Evolutionary conservation across 2,888 invertebrate genomes (phyloP).

Genomic region (Litoditis marina): DNA sequence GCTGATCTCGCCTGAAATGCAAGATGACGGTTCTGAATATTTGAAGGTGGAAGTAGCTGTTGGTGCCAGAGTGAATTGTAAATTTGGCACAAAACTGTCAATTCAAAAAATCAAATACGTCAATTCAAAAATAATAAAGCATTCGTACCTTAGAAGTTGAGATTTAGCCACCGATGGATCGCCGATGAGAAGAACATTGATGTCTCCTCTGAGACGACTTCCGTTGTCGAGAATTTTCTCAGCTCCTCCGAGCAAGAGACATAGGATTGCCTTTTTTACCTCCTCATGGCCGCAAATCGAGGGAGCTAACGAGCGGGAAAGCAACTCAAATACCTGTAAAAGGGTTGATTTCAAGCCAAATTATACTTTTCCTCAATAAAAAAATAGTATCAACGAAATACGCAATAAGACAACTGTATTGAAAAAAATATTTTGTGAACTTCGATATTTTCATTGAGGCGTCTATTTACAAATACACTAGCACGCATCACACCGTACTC

Average conservation of each 20-base stretch:
- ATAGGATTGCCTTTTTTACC: conserved; percentile 92
- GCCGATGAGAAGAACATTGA: conserved; percentile 89
- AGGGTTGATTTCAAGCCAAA: too few species aligned
- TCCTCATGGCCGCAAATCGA: conserved; percentile 95
- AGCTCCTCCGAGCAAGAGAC: conserved; percentile 86
- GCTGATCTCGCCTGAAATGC: too few species aligned
- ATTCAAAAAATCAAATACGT: background rate
- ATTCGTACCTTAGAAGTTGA: conserved; percentile 69
- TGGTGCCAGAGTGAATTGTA: background rate
- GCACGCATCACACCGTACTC: too few species aligned
- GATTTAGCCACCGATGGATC: conserved; percentile 99
- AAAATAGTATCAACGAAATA: too few species aligned
- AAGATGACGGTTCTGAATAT: too few species aligned
- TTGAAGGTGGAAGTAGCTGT: background rate
- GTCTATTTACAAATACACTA: too few species aligned
- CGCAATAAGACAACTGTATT: too few species aligned
- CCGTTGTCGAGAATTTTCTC: conserved; percentile 84
- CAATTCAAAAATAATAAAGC: background rate
- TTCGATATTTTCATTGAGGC: too few species aligned
- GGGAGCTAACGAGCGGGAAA: conserved; percentile 88
- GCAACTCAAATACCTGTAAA: conserved; percentile 73
- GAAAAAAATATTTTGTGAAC: too few species aligned
- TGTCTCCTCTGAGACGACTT: conserved; percentile 81
- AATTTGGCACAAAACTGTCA: background rate
- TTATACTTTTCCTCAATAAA: too few species aligned